A percentile compares a stretch with the other conserved stretches of the same genome.
Conservation (phyloP, 2,888 invertebrate genomes). For the Dryadula phaetusa region DNA sequence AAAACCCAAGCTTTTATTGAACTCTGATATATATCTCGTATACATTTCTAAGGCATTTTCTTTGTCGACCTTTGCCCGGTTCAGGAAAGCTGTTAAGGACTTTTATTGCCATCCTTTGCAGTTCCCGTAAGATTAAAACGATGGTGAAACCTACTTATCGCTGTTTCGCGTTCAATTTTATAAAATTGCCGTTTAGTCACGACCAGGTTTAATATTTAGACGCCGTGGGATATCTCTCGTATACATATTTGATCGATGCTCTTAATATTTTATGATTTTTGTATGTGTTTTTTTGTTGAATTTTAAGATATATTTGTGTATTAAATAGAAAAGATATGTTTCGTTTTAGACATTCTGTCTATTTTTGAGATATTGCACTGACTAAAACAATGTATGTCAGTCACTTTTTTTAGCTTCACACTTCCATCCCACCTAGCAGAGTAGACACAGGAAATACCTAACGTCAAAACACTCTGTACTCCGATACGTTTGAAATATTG, state of each 20-base stretch:
- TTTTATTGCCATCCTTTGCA: slow-evolving; percentile 44
- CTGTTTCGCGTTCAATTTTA: slow-evolving; percentile 39
- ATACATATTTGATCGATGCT: slow-evolving; percentile 11
- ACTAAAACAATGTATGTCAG: too few species aligned
- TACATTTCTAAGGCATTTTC: slow-evolving; percentile 21
- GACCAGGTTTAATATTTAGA: slow-evolving; percentile 30
- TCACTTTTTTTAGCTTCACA: too few species aligned
- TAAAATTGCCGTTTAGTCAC: slow-evolving; percentile 41
- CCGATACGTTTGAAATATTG: too few species aligned
- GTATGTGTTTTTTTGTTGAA: too few species aligned
- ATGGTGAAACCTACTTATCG: slow-evolving; percentile 39
- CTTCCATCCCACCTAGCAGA: too few species aligned
- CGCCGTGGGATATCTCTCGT: slow-evolving; percentile 19
- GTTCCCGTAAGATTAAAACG: slow-evolving; percentile 45
- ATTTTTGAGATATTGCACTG: too few species aligned
- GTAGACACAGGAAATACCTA: too few species aligned
- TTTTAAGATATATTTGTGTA: too few species aligned
- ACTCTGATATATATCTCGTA: background rate
- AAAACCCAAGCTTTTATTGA: background rate
- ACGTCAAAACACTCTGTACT: too few species aligned
- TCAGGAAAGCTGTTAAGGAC: slow-evolving; percentile 42
- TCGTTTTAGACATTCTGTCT: too few species aligned
- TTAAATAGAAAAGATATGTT: too few species aligned
- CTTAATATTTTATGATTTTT: too few species aligned
- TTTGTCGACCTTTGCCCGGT: slow-evolving; percentile 41